These are phyloP conservation scores for Neosilurus mollespiculum DNA, from an alignment of 2,797 vertebrate species.

Conservation along the genomic window DNA sequence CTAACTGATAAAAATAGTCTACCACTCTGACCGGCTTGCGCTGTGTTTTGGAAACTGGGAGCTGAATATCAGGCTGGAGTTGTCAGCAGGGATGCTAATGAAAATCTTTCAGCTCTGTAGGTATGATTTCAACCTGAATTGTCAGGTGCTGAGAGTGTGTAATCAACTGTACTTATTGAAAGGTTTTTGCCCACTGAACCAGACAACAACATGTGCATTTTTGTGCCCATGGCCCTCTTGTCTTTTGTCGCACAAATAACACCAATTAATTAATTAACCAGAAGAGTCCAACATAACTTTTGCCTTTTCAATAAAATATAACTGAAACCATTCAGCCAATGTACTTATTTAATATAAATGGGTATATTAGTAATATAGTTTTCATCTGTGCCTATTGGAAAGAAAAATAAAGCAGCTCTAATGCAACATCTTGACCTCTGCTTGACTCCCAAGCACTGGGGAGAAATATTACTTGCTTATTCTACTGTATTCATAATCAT, in stretches of 20 bases:
- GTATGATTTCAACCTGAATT: background rate
- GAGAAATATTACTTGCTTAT: background rate
- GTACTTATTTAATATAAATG: constrained; percentile 5
- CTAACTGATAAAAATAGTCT: background rate
- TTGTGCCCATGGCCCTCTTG: background rate
- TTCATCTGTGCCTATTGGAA: background rate
- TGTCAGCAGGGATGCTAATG: background rate
- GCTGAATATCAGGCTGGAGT: background rate
- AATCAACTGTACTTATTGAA: background rate
- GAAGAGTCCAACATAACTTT: background rate
- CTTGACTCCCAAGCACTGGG: constrained; percentile 8
- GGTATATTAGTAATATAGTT: background rate
- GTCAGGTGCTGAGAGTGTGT: background rate
- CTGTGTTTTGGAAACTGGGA: background rate
- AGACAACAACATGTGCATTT: background rate
- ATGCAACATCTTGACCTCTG: background rate
- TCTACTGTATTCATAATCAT: background rate
- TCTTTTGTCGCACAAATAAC: background rate
- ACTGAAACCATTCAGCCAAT: background rate
- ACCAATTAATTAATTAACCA: background rate
- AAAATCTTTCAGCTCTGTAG: background rate
- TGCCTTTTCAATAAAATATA: background rate
- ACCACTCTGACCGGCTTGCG: background rate
- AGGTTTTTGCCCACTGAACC: background rate
- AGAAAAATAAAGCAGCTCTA: background rate